A percentile compares a stretch with the other conserved stretches of the same genome.
Evolutionary conservation across 2,113 vertebrate species (phyloP).

Genomic region (Chascanopsetta lugubris): DNA sequence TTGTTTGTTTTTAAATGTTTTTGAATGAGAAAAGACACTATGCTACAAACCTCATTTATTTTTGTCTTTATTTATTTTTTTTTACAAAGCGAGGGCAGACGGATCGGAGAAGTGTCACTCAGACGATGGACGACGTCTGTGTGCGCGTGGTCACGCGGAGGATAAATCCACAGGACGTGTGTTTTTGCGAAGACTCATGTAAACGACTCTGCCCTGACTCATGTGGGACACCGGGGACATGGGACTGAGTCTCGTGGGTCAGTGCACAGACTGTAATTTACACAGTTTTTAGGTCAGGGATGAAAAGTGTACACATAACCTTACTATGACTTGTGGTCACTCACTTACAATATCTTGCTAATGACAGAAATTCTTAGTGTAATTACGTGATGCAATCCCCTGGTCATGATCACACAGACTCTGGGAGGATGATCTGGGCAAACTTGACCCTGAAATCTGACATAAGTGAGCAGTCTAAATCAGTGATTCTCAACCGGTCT

Average conservation of each 20-base stretch:
- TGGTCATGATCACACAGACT: conserved; percentile 2
- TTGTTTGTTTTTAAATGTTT: conserved; percentile 43
- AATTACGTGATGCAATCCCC: not conserved
- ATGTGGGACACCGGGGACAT: conserved; percentile 76
- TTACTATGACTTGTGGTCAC: conserved; percentile 31
- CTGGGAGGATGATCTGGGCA: too few species aligned
- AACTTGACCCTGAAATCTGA: too few species aligned
- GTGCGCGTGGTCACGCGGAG: conserved; percentile 3
- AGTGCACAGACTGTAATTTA: conserved; percentile 21
- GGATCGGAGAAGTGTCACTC: conserved; percentile 3
- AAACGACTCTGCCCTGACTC: conserved; percentile 63
- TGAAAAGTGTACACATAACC: not conserved
- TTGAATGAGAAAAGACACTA: conserved; percentile 35
- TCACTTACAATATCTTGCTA: conserved; percentile 17
- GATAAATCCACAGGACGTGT: conserved; percentile 33
- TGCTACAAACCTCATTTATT: conserved; percentile 19
- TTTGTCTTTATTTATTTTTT: conserved; percentile 38
- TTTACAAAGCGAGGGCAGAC: conserved; percentile 3
- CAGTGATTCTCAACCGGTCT: too few species aligned
- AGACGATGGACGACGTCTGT: too few species aligned
- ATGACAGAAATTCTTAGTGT: not conserved
- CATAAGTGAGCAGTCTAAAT: too few species aligned
- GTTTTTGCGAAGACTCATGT: not conserved
- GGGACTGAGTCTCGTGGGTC: conserved; percentile 37
- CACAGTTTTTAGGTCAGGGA: not conserved